A percentile compares a stretch with the other conserved stretches of the same genome.
phyloP scores from a whole-genome alignment of 2,888 invertebrate genomes.

The Tenthredo notha region DNA sequence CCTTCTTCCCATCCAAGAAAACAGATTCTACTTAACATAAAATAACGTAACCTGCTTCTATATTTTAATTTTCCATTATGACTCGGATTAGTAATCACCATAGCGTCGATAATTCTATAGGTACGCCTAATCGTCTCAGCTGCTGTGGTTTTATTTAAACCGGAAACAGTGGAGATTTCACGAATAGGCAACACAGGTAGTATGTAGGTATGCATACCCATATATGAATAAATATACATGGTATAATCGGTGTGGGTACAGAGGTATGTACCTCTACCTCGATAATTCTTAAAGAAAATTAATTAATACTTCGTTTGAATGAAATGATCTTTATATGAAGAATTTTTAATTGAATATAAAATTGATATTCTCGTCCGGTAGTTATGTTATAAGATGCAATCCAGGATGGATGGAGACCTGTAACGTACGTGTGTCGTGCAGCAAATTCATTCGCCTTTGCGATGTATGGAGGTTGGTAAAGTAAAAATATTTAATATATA shows the following conservation, averaged over 20 bases:
- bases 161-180: slow-evolving; percentile 34
- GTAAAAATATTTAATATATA: neutral
- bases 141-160: neutral
- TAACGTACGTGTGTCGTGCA: slow-evolving; percentile 33
- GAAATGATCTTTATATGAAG: neutral
- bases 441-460: slow-evolving; percentile 27
- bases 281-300: neutral
- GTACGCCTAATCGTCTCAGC: slow-evolving; percentile 15
- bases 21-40: slow-evolving; percentile 42
- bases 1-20: slow-evolving; percentile 18
- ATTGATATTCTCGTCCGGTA: neutral
- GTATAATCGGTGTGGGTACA: neutral
- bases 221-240: slow-evolving; percentile 11
- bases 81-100: slow-evolving; percentile 39
- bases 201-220: neutral
- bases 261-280: neutral
- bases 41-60: slow-evolving; percentile 52
- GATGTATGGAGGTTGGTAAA: neutral
- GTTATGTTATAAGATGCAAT: neutral
- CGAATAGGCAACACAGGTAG: neutral
- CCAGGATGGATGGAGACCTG: slow-evolving; percentile 13
- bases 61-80: slow-evolving; percentile 47
- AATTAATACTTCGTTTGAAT: neutral
- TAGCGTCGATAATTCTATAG: slow-evolving; percentile 20
- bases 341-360: neutral